phyloP scores from a whole-genome alignment of 2,113 vertebrate genomes.

The Pavo muticus region DNA sequence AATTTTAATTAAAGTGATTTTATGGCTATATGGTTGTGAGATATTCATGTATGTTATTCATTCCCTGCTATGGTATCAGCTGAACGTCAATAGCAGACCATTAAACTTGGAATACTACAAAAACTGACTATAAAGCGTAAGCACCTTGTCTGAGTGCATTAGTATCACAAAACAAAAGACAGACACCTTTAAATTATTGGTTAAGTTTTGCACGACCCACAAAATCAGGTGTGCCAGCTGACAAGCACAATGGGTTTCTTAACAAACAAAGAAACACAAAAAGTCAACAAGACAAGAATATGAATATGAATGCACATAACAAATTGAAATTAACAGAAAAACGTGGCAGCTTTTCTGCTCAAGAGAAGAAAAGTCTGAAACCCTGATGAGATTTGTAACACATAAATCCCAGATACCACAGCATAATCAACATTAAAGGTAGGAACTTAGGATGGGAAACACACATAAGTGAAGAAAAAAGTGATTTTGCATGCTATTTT shows the following conservation, averaged over 20 bases:
- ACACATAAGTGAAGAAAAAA: neutral
- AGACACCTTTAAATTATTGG: neutral
- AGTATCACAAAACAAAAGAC: neutral
- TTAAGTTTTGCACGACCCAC: neutral
- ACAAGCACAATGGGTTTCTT: neutral
- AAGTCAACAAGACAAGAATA: neutral
- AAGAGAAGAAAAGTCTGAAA: neutral
- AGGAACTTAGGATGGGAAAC: neutral
- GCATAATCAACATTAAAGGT: neutral
- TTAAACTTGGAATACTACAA: neutral
- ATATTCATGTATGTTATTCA: neutral
- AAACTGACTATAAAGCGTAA: neutral
- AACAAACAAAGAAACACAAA: neutral
- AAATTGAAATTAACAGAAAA: neutral
- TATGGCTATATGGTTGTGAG: neutral
- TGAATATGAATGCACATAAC: neutral
- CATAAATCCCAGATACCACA: neutral
- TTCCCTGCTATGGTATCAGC: rapidly evolving
- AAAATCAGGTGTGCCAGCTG: neutral
- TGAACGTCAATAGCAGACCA: neutral
- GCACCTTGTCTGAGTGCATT: neutral
- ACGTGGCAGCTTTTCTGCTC: neutral
- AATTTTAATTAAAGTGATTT: neutral
- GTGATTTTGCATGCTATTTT: neutral
- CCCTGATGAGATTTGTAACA: neutral